These are phyloP conservation scores for Sinhomidia bicolor DNA, from an alignment of 2,888 invertebrate genomes.

Conservation along the genomic window DNA sequence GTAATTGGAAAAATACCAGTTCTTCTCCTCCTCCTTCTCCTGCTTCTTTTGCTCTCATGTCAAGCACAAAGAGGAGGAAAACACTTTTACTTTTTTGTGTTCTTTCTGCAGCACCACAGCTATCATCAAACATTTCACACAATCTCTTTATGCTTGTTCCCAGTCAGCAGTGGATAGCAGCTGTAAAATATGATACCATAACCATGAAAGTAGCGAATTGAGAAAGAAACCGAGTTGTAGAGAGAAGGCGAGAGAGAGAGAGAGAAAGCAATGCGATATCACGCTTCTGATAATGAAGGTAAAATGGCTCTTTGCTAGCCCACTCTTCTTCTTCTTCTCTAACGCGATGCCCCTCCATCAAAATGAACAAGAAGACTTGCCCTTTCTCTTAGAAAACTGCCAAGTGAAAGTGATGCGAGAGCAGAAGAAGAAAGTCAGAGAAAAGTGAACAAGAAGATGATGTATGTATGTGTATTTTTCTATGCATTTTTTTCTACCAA, in stretches of 20 bases:
- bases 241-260: background rate
- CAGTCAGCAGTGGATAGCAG: constrained; percentile 1
- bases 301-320: constrained; percentile 51
- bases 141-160: constrained; percentile 34
- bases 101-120: background rate
- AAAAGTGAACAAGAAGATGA: background rate
- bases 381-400: constrained; percentile 2
- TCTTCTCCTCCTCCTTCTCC: background rate
- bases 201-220: background rate
- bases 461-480: constrained; percentile 12
- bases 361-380: background rate
- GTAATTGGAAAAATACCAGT: background rate
- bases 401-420: background rate
- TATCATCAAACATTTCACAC: constrained; percentile 8
- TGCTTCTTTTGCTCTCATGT: background rate
- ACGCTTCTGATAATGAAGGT: constrained; percentile 65
- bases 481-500: background rate
- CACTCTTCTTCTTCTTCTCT: constrained; percentile 50
- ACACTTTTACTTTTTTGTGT: background rate
- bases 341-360: constrained; percentile 28
- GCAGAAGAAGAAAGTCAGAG: background rate
- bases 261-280: constrained; percentile 39
- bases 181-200: constrained; percentile 24
- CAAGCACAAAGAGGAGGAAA: background rate
- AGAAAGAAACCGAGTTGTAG: background rate